Evolutionary conservation across 1,140 invertebrate species (phyloP).

Genomic region (Mylabris phalerata): DNA sequence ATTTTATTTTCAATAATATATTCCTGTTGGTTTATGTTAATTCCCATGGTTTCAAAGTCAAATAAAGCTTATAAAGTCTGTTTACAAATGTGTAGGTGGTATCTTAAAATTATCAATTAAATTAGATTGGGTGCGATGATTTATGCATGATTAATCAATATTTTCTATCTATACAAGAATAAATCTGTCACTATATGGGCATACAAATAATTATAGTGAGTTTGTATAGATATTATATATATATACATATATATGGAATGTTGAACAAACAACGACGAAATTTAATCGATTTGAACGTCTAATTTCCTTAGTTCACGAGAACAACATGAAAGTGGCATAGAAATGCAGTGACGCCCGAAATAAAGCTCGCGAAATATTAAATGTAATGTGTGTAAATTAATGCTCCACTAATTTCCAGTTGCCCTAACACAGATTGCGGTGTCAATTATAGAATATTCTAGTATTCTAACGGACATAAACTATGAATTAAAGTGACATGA

Average conservation of each 20-base stretch:
- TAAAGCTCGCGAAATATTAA: constrained; percentile 29
- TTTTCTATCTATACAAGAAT: no score
- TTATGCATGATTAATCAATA: no score
- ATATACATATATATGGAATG: not conserved
- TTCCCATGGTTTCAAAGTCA: no score
- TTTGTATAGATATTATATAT: no score
- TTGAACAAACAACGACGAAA: not conserved
- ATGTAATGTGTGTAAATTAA: constrained; percentile 29
- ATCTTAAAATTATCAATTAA: no score
- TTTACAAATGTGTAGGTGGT: no score
- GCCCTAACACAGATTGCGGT: constrained; percentile 26
- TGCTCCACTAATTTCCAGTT: constrained; percentile 31
- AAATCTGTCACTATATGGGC: no score
- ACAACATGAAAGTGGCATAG: constrained; percentile 21
- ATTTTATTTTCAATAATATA: no score
- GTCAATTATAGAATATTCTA: constrained; percentile 32
- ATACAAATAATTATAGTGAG: no score
- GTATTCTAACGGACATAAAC: constrained; percentile 24
- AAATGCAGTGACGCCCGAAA: constrained; percentile 21
- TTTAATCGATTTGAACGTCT: constrained; percentile 13
- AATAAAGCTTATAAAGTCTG: no score
- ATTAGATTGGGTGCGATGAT: no score
- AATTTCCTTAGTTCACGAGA: constrained; percentile 28
- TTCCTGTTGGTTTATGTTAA: no score
- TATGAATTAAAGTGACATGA: constrained; percentile 30